Evolutionary conservation across 2,113 vertebrate genomes (phyloP).

Genomic region (Vulpes lagopus): DNA sequence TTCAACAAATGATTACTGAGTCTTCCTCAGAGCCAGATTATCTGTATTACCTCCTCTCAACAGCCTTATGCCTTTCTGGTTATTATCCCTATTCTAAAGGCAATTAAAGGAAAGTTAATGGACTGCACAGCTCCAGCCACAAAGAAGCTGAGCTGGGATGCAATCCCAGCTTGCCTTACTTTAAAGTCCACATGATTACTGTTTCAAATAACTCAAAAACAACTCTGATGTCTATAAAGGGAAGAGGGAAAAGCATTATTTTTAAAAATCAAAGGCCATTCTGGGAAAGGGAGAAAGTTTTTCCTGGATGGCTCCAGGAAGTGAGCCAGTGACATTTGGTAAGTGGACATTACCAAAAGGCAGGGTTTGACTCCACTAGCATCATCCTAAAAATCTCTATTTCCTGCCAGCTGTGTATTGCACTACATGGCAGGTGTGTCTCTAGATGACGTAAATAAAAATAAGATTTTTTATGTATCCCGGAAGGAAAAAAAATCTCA

Average conservation of each 20-base stretch:
- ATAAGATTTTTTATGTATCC: background rate
- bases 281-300: background rate
- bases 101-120: background rate
- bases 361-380: background rate
- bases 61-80: background rate
- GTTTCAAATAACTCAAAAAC: background rate
- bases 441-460: background rate
- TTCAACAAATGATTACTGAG: background rate
- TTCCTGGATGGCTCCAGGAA: background rate
- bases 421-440: background rate
- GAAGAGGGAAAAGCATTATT: background rate
- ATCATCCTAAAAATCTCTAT: background rate
- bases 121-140: background rate
- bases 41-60: background rate
- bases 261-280: background rate
- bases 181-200: background rate
- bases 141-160: background rate
- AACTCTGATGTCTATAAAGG: background rate
- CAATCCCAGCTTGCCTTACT: background rate
- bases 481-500: background rate
- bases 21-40: background rate
- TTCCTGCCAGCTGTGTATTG: background rate
- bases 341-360: background rate
- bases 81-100: background rate
- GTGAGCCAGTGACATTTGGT: background rate